Conservation (phyloP, 2,797 vertebrate genomes). For the Pipistrellus nathusii region DNA sequence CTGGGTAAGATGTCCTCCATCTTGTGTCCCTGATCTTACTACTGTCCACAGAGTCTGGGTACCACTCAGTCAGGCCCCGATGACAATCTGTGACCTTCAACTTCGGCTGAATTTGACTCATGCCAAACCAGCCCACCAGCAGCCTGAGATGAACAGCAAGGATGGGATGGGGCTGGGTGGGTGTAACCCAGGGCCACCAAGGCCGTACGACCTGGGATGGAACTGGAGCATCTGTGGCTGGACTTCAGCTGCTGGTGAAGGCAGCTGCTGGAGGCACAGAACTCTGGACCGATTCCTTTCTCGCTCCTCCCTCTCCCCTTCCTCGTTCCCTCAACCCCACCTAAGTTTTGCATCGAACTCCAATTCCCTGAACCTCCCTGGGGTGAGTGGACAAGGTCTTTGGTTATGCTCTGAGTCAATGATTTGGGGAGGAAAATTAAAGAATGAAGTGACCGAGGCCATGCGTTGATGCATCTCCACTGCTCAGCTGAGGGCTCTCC, state of each 20-base stretch:
- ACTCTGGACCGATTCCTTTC: conserved; percentile 15
- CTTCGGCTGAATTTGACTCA: conserved; percentile 26
- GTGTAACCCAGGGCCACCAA: conserved; percentile 1
- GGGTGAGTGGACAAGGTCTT: conserved; percentile 82
- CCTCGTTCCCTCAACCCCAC: background rate
- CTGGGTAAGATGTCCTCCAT: background rate
- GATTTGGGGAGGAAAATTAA: conserved; percentile 74
- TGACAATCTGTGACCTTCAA: background rate
- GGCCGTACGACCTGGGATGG: background rate
- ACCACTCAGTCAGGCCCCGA: conserved; percentile 26
- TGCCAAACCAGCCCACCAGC: conserved; percentile 47
- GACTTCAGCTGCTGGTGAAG: conserved; percentile 55
- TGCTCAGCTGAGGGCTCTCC: background rate
- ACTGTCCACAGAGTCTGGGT: background rate
- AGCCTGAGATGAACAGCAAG: conserved; percentile 37
- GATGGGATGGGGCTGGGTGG: background rate
- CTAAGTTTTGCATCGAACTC: background rate
- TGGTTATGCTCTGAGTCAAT: conserved; percentile 83
- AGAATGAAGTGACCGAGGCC: conserved; percentile 15
- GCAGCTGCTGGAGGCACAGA: conserved; percentile 70
- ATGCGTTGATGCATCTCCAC: background rate
- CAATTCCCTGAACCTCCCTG: background rate
- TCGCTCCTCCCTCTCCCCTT: background rate
- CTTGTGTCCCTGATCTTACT: background rate
- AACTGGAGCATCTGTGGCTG: background rate